Evolutionary conservation across 2,888 invertebrate genomes (phyloP), one percentile per base, ranked within the genome.

Genomic region (Limnephilus lunatus): DNA sequence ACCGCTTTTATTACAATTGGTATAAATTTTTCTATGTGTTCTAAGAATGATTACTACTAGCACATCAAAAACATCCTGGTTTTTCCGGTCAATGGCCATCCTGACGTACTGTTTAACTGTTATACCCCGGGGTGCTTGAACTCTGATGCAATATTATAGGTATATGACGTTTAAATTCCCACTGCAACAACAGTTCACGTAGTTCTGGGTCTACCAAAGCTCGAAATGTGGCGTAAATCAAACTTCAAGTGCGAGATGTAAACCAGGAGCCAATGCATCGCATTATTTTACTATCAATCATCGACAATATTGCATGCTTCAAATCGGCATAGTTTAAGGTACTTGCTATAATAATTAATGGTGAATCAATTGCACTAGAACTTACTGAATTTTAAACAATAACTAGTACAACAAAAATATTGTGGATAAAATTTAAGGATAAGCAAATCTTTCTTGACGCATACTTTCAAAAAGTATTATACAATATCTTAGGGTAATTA

Each of bases 91-190:
- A 68, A 25, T n/a, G 19, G 68, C 68, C 68, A 68, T 11, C 48
- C 48, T 48, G 53, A 53, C 19, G 25, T 19, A 53, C 19, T 53
- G 32, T 14, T 39, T 30, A 31, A 32, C 32, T 32, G 82, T 82
- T 82, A 32, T 25, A 31, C 14, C 25, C 83, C 15, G 32, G 31
- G 32, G 35, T 31, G 32, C 31, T 31, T 31, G 83, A 31, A 83
- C 83, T 31, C 32, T 83, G 83, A 83, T 35, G 83, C 83, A 32
- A 83, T 25, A 83, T 31, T 83, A 44, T 44, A n/a, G n/a, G n/a
- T n/a, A 31, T 82, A 19, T 83, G 68, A 68, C n/a, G 19, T 68
- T 25, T 25, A 25, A 25, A 68, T 68, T 68, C 19, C 82, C 82
- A 14, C 82, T 32, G 32, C 31, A 82, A 82, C 82, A 82, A 68